Conservation (phyloP, 2,797 vertebrate species). For the Helicolenus hilgendorfi region DNA sequence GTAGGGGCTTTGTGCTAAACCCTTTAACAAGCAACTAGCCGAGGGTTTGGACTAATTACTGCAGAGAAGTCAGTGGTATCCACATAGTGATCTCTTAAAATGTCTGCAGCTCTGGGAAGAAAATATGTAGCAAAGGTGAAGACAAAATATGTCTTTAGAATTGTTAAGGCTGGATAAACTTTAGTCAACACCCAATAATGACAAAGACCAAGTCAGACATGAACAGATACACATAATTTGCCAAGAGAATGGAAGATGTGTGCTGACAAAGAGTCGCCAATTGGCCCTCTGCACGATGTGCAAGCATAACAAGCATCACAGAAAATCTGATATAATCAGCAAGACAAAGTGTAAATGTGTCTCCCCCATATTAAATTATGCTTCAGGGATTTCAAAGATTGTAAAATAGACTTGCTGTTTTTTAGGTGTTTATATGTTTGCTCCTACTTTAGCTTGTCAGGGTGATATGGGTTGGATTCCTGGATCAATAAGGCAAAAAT, state of each 20-base stretch:
- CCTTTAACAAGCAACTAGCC: neutral
- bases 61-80: neutral
- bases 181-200: neutral
- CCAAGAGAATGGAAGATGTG: neutral
- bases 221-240: neutral
- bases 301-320: neutral
- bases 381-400: no score
- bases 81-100: conserved; percentile 27
- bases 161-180: conserved; percentile 1
- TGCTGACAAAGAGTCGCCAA: conserved; percentile 1
- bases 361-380: no score
- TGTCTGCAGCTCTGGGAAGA: neutral
- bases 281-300: neutral
- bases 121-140: neutral
- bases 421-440: no score
- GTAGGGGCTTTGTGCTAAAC: conserved; percentile 17
- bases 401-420: no score
- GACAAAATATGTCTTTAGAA: neutral
- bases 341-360: neutral
- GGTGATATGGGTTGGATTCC: no score
- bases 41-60: conserved; percentile 11
- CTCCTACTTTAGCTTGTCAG: no score
- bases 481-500: no score
- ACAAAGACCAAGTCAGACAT: neutral
- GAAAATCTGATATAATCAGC: conserved; percentile 18